Conservation (phyloP, 2,797 vertebrate genomes). For the Pseudomugil tenellus region DNA sequence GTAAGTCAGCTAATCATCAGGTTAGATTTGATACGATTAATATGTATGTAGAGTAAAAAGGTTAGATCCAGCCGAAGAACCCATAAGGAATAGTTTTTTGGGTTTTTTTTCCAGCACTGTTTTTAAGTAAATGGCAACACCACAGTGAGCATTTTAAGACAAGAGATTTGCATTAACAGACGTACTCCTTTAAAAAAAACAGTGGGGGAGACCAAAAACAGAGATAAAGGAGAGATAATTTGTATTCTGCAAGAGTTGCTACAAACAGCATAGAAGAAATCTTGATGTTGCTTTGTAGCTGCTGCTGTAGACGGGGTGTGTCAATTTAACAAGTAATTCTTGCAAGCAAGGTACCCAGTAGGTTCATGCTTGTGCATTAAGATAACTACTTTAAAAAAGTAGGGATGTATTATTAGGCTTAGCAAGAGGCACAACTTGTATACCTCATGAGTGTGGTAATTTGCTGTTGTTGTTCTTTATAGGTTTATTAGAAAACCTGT, state of each 20-base stretch:
- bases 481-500: neutral
- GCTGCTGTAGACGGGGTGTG: neutral
- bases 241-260: neutral
- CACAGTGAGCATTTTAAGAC: neutral
- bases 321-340: neutral
- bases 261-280: neutral
- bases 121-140: neutral
- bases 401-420: no score
- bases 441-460: neutral
- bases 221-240: neutral
- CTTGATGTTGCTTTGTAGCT: neutral
- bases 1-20: constrained; percentile 23
- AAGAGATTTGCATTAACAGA: neutral
- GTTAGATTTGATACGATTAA: constrained; percentile 29
- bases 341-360: neutral
- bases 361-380: no score
- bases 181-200: neutral
- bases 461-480: neutral
- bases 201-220: neutral
- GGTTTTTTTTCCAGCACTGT: neutral
- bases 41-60: constrained; percentile 19
- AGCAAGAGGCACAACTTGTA: no score
- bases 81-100: constrained; percentile 2
- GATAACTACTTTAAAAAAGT: no score
- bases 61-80: neutral